phyloP scores from a whole-genome alignment of 2,888 invertebrate genomes.

The Heliconius ismenius region DNA sequence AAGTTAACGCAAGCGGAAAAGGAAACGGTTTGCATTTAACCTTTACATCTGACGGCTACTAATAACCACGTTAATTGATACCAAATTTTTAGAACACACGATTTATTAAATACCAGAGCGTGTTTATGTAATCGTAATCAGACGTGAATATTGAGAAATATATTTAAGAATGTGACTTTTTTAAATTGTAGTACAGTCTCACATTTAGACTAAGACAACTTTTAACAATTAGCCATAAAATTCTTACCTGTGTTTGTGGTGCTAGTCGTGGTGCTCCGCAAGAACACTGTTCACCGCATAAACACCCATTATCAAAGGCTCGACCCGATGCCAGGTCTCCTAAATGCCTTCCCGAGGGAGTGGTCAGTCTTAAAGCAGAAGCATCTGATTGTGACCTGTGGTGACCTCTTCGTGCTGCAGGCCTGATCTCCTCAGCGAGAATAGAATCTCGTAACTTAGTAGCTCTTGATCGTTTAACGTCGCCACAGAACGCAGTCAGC shows the following conservation, averaged over 20 bases:
- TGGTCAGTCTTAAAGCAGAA: slow-evolving; percentile 84
- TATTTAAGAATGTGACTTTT: not conserved
- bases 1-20: slow-evolving; percentile 18
- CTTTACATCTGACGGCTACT: slow-evolving; percentile 2
- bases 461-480: slow-evolving; percentile 68
- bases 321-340: slow-evolving; percentile 96
- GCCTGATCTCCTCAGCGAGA: slow-evolving; percentile 75
- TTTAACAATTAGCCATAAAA: not conserved
- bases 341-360: slow-evolving; percentile 85
- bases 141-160: not conserved
- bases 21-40: slow-evolving; percentile 6
- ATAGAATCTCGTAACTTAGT: slow-evolving; percentile 73
- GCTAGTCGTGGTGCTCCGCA: slow-evolving; percentile 77
- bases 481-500: slow-evolving; percentile 95
- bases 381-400: slow-evolving; percentile 91
- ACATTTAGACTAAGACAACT: not conserved
- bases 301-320: slow-evolving; percentile 98
- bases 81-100: not conserved
- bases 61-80: not conserved
- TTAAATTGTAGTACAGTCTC: not conserved
- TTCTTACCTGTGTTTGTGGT: slow-evolving; percentile 72
- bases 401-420: slow-evolving; percentile 73
- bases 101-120: not conserved
- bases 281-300: slow-evolving; percentile 90
- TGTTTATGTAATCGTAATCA: not conserved